Evolutionary conservation across 2,888 invertebrate genomes (phyloP).

Genomic region (Eristalinus sepulchralis): DNA sequence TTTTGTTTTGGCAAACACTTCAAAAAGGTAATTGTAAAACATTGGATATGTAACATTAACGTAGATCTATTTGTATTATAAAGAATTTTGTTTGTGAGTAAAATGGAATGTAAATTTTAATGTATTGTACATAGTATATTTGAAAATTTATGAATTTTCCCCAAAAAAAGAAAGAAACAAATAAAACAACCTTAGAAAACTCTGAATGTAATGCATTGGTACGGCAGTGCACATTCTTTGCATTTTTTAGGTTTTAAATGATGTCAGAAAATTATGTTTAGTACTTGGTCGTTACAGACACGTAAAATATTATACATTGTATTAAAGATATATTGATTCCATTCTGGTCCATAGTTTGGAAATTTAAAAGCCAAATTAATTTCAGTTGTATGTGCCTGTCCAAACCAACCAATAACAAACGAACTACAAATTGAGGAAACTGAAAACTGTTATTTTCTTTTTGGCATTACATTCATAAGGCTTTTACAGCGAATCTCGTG

Average conservation of each 20-base stretch:
- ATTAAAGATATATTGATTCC: no score
- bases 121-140: background rate
- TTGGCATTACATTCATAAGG: no score
- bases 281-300: no score
- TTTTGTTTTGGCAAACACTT: background rate
- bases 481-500: no score
- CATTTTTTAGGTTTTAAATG: background rate
- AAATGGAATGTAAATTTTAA: background rate
- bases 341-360: no score
- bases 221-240: background rate
- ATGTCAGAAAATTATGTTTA: background rate
- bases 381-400: no score
- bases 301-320: no score
- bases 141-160: background rate
- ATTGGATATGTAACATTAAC: constrained; percentile 47
- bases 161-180: background rate
- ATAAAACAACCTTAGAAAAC: background rate
- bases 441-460: no score
- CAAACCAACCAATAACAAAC: no score
- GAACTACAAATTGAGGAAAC: no score
- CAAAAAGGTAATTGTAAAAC: constrained; percentile 11
- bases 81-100: background rate
- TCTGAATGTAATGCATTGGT: background rate
- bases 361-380: no score
- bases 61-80: background rate